Percentiles rank a stretch among this genome's conserved stretches.
phyloP scores from a whole-genome alignment of 2,113 vertebrate species.

The Narcine bancroftii region DNA sequence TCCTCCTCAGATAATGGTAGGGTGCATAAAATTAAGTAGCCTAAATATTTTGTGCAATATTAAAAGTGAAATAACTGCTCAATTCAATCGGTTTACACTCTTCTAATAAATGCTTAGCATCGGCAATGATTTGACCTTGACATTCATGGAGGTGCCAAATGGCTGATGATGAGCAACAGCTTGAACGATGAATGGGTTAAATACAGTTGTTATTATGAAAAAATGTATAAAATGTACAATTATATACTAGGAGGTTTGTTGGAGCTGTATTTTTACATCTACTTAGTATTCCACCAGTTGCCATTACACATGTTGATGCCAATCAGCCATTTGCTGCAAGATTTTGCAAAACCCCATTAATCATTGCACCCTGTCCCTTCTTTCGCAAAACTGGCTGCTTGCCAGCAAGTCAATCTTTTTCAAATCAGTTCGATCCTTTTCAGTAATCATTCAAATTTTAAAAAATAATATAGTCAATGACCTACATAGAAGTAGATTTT shows the following conservation, averaged over 20 bases:
- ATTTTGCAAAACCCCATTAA: constrained; percentile 63
- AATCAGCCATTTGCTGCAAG: constrained; percentile 66
- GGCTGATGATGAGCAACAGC: constrained; percentile 8
- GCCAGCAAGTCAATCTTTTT: constrained; percentile 40
- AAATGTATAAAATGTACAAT: constrained; percentile 29
- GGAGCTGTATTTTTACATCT: constrained; percentile 32
- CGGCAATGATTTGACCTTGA: constrained; percentile 7
- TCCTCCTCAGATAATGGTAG: background rate
- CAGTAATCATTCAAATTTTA: background rate
- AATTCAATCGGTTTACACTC: background rate
- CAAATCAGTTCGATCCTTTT: constrained; percentile 30
- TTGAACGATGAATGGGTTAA: constrained; percentile 32
- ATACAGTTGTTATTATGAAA: constrained; percentile 35
- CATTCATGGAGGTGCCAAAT: constrained; percentile 5
- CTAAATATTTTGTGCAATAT: background rate
- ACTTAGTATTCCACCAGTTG: constrained; percentile 56
- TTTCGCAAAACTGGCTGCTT: constrained; percentile 41
- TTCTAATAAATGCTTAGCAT: background rate
- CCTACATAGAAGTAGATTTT: constrained; percentile 7
- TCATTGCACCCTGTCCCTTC: constrained; percentile 51
- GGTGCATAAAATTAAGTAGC: background rate
- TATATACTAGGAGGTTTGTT: constrained; percentile 31
- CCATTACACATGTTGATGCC: constrained; percentile 73
- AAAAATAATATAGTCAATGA: background rate
- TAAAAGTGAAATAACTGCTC: background rate